phyloP scores from a whole-genome alignment of 2,888 invertebrate species.

The Zootermopsis nevadensis region DNA sequence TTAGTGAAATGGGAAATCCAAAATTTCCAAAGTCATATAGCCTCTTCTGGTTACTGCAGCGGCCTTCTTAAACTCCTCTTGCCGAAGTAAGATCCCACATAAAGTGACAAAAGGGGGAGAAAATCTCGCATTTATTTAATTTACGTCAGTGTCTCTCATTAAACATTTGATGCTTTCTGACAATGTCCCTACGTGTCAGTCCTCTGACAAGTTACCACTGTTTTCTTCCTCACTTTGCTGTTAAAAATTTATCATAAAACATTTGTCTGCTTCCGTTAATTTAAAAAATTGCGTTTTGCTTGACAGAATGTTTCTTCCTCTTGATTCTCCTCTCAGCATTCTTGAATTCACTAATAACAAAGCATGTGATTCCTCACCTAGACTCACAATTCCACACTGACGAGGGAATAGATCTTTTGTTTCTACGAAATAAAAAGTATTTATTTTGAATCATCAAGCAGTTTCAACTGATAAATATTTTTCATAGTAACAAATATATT shows the following conservation, averaged over 20 bases:
- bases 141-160: too few species aligned
- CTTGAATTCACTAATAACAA: not conserved
- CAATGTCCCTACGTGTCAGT: too few species aligned
- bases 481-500: constrained; percentile 14
- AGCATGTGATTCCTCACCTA: constrained; percentile 5
- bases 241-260: not conserved
- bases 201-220: not conserved
- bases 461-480: constrained; percentile 12
- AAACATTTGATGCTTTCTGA: too few species aligned
- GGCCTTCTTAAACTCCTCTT: not conserved
- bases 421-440: not conserved
- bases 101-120: too few species aligned
- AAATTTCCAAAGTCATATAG: not conserved
- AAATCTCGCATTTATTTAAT: too few species aligned
- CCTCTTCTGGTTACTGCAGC: not conserved
- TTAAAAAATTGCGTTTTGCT: not conserved
- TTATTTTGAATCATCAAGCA: not conserved
- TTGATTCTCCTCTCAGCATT: not conserved
- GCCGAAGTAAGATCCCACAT: too few species aligned
- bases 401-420: not conserved
- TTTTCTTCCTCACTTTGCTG: not conserved
- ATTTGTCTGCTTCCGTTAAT: not conserved
- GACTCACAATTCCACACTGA: not conserved
- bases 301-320: not conserved
- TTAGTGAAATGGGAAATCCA: not conserved